Evolutionary conservation across 2,797 vertebrate species (phyloP).

Genomic region (Yasuhikotakia modesta): DNA sequence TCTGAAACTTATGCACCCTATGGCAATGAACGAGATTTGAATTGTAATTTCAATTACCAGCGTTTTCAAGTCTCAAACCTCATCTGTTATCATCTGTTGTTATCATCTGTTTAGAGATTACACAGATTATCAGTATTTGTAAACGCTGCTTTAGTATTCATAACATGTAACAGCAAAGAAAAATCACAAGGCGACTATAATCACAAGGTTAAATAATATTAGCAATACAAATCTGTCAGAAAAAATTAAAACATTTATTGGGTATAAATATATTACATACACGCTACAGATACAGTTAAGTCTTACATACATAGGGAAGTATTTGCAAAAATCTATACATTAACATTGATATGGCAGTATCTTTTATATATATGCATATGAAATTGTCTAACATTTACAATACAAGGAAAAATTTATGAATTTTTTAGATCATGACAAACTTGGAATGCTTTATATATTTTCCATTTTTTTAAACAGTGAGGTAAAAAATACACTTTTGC

Average conservation of each 20-base stretch:
- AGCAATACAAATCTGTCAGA: constrained; percentile 70
- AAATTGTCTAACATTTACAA: constrained; percentile 99
- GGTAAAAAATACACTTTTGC: constrained; percentile 87
- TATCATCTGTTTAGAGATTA: no score
- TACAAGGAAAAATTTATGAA: constrained; percentile 87
- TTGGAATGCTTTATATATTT: constrained; percentile 89
- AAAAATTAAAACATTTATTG: constrained; percentile 99
- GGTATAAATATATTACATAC: constrained; percentile 99
- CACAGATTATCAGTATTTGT: not conserved
- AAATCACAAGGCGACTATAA: not conserved
- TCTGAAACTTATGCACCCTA: no score
- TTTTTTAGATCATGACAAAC: constrained; percentile 87
- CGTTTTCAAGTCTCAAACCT: no score
- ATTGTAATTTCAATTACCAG: no score
- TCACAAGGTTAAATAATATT: not conserved
- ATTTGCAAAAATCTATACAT: constrained; percentile 99
- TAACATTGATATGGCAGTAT: constrained; percentile 99
- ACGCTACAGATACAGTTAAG: constrained; percentile 99
- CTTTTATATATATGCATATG: constrained; percentile 98
- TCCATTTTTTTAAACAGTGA: constrained; percentile 81
- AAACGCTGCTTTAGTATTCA: not conserved
- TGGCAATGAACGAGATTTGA: no score
- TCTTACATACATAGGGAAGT: constrained; percentile 95
- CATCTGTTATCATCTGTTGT: no score
- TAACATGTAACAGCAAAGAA: not conserved